Percentiles rank a stretch among this genome's conserved stretches.
Conservation (phyloP, 2,113 vertebrate species). For the Pterophyllum scalare region DNA sequence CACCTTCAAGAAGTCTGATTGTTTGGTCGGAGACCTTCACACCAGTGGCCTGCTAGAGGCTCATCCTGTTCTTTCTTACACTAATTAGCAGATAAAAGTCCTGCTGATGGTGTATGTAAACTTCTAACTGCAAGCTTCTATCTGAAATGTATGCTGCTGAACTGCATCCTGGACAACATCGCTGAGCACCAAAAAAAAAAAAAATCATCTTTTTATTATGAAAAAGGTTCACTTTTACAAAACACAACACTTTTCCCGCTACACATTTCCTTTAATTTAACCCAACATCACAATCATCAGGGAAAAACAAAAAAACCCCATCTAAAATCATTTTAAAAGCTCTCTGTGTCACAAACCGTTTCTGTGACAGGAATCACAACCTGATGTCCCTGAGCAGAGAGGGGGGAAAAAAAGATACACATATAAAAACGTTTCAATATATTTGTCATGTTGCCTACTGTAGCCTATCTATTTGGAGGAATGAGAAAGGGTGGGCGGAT, state of each 20-base stretch:
- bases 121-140: neutral
- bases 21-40: too few relatives aligned
- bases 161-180: neutral
- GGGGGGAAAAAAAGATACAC: neutral
- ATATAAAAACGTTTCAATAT: neutral
- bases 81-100: too few relatives aligned
- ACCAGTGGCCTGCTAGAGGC: too few relatives aligned
- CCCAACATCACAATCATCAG: conserved; percentile 45
- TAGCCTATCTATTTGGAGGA: conserved; percentile 13
- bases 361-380: conserved; percentile 56
- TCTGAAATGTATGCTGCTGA: neutral
- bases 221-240: conserved; percentile 63
- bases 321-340: conserved; percentile 23
- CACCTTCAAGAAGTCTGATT: too few relatives aligned
- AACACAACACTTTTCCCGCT: conserved; percentile 61
- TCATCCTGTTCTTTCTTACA: too few relatives aligned
- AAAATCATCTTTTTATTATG: conserved; percentile 52
- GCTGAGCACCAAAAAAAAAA: conserved; percentile 8
- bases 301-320: conserved; percentile 11
- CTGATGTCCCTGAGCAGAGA: conserved; percentile 70
- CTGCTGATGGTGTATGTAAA: neutral
- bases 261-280: conserved; percentile 63
- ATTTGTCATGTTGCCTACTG: conserved; percentile 16
- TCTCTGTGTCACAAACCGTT: conserved; percentile 62
- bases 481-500: neutral